Conservation (phyloP, 1,140 invertebrate genomes). For the Tigriopus japonicus region DNA sequence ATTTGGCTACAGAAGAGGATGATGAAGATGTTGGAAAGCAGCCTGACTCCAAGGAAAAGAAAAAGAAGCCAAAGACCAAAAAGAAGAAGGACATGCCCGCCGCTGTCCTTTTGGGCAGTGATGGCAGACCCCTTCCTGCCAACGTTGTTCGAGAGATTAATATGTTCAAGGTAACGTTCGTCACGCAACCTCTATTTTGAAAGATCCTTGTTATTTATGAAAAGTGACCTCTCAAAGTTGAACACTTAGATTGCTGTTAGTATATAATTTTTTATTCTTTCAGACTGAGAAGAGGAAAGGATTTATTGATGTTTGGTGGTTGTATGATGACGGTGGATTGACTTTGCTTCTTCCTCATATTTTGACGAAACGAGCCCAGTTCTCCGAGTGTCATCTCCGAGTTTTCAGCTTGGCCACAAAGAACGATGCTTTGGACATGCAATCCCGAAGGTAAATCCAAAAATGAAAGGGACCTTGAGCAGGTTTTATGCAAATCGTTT, state of each 20-base stretch:
- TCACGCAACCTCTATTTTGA: too few relatives aligned
- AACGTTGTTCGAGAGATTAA: slow-evolving; percentile 43
- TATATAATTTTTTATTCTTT: not conserved
- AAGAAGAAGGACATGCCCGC: not conserved
- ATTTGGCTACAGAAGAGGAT: not conserved
- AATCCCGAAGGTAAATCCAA: slow-evolving; percentile 57
- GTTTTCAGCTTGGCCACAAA: slow-evolving; percentile 75
- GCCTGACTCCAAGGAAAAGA: too few relatives aligned
- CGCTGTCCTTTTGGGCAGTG: slow-evolving; percentile 26
- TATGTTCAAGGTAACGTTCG: slow-evolving; percentile 27
- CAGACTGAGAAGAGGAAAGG: slow-evolving; percentile 27
- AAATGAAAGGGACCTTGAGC: slow-evolving; percentile 21
- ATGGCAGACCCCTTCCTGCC: slow-evolving; percentile 36
- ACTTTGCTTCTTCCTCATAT: slow-evolving; percentile 45
- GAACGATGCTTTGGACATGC: slow-evolving; percentile 61
- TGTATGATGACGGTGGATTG: slow-evolving; percentile 81
- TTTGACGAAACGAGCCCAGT: slow-evolving; percentile 35
- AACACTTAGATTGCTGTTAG: too few relatives aligned
- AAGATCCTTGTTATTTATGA: too few relatives aligned
- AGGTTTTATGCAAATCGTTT: not conserved
- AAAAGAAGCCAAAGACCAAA: not conserved
- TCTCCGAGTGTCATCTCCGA: slow-evolving; percentile 36
- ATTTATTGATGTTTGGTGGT: slow-evolving; percentile 86
- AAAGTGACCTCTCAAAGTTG: too few relatives aligned
- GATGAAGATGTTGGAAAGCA: not conserved